These are phyloP conservation scores for Pteromalus puparum DNA, from an alignment of 1,140 invertebrate species.

Conservation along the genomic window DNA sequence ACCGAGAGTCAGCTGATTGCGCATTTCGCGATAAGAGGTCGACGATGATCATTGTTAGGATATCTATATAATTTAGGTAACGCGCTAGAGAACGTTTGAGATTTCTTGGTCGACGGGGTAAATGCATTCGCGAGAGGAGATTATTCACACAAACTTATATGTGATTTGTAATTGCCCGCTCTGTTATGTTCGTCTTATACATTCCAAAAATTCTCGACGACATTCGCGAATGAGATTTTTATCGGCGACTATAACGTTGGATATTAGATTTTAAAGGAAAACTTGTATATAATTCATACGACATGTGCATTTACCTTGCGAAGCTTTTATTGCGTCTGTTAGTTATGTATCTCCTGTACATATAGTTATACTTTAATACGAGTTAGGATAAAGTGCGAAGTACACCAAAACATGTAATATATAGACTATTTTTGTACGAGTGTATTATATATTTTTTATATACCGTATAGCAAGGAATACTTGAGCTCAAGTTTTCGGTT, in stretches of 20 bases:
- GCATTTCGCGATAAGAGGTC: no score
- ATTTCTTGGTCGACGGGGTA: background rate
- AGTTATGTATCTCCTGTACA: conserved; percentile 11
- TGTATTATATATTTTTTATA: conserved; percentile 5
- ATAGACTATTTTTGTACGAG: conserved; percentile 26
- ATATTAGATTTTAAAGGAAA: no score
- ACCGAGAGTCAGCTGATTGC: background rate
- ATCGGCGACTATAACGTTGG: no score
- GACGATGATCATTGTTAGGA: background rate
- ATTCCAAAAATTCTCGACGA: no score
- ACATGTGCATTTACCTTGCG: conserved; percentile 35
- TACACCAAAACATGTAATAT: conserved; percentile 40
- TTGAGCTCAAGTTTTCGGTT: background rate
- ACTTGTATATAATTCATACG: no score
- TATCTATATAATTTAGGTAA: no score
- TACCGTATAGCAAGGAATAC: background rate
- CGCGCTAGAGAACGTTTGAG: background rate
- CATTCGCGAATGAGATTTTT: no score
- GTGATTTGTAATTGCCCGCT: no score
- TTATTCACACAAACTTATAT: no score
- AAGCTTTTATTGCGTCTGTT: background rate
- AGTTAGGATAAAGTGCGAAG: conserved; percentile 1
- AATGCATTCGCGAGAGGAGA: conserved; percentile 7
- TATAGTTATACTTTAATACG: background rate
- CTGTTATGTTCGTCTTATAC: no score